Evolutionary conservation across 2,113 vertebrate species (phyloP).

Genomic region (Dissostichus mawsoni): DNA sequence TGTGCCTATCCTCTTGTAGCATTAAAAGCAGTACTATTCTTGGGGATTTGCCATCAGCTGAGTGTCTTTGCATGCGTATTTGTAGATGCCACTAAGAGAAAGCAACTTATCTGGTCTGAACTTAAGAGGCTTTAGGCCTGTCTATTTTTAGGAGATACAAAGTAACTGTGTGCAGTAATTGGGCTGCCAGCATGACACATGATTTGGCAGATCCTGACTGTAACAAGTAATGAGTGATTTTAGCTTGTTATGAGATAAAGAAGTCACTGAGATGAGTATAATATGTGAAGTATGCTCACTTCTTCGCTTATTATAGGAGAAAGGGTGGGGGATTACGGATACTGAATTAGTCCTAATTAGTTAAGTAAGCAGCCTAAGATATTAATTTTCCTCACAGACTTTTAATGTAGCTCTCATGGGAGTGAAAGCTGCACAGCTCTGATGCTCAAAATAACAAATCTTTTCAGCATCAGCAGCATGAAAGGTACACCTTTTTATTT

Average conservation of each 20-base stretch:
- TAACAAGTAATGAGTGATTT: conserved; percentile 3
- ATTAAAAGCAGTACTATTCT: conserved; percentile 36
- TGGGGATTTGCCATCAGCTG: conserved; percentile 69
- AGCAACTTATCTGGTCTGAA: conserved; percentile 77
- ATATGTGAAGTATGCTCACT: background rate
- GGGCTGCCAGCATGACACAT: conserved; percentile 3
- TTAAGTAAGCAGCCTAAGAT: conserved; percentile 21
- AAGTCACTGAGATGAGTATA: background rate
- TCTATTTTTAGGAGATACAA: conserved; percentile 74
- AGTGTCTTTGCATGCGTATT: conserved; percentile 65
- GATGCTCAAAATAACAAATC: background rate
- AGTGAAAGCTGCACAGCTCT: background rate
- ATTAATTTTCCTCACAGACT: conserved; percentile 1
- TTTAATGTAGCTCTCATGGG: background rate
- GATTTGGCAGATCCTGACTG: conserved; percentile 18
- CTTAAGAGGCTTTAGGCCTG: conserved; percentile 78
- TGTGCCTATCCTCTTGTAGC: conserved; percentile 21
- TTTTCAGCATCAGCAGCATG: background rate
- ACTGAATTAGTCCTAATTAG: background rate
- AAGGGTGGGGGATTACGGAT: background rate
- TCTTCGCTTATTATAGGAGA: background rate
- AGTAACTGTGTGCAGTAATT: conserved; percentile 35
- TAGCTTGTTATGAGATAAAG: conserved; percentile 14
- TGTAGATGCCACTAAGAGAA: conserved; percentile 47
- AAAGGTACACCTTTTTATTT: background rate